These are phyloP conservation scores for Chymomyza procnemis DNA, from an alignment of 2,888 invertebrate species.

Conservation along the genomic window DNA sequence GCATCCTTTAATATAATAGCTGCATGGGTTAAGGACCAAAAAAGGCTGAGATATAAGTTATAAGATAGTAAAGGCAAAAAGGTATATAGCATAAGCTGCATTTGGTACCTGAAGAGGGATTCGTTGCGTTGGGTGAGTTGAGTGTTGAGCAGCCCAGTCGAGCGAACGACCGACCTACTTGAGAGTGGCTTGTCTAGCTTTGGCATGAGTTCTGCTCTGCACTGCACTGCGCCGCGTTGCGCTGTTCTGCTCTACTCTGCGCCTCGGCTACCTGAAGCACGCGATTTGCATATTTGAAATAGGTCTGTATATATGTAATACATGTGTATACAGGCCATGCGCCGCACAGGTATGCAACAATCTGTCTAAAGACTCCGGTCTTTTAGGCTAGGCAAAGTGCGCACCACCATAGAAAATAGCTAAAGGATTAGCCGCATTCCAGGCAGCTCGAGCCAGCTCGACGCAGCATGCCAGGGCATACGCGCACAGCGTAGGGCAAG, in stretches of 20 bases:
- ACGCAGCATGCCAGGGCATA: conserved; percentile 7
- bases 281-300: conserved; percentile 1
- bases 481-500: neutral
- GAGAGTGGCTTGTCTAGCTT: conserved; percentile 6
- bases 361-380: conserved; percentile 8
- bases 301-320: neutral
- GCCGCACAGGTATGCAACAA: conserved; percentile 13
- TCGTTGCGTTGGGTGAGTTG: neutral
- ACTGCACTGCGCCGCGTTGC: neutral
- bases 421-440: conserved; percentile 71
- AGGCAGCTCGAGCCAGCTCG: conserved; percentile 37
- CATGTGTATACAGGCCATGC: conserved; percentile 2
- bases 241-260: neutral
- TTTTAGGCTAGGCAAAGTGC: conserved; percentile 14
- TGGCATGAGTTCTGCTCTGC: neutral
- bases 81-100: neutral
- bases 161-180: conserved; percentile 13
- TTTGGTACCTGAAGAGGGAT: neutral
- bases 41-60: no score
- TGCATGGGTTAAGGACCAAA: conserved; percentile 9
- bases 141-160: neutral
- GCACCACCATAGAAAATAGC: conserved; percentile 64
- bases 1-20: neutral
- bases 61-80: neutral
- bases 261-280: neutral